These are phyloP conservation scores for Metacarcinus magister DNA, from an alignment of 2,888 invertebrate species.

Conservation along the genomic window DNA sequence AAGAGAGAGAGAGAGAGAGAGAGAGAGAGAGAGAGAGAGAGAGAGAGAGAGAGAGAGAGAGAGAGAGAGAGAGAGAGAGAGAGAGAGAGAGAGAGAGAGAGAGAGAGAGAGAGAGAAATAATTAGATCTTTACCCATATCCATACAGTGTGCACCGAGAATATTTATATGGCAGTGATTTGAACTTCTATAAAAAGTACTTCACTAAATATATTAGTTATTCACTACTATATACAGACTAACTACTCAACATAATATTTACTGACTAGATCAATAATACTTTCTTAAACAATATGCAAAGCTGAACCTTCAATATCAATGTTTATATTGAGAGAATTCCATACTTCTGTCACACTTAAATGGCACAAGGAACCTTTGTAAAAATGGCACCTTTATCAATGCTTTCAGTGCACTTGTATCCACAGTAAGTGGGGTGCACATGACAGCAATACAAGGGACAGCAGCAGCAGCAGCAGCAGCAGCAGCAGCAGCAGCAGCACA, in stretches of 20 bases:
- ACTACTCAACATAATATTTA: neutral
- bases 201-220: neutral
- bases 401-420: neutral
- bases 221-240: neutral
- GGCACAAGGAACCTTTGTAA: constrained; percentile 1
- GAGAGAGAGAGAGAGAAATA: constrained; percentile 12
- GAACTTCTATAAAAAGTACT: neutral
- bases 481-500: no score
- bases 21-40: neutral
- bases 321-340: neutral
- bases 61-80: constrained; percentile 20
- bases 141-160: neutral
- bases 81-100: constrained; percentile 39
- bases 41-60: constrained; percentile 32
- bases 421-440: neutral
- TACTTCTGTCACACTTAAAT: neutral
- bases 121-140: neutral
- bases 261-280: neutral
- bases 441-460: neutral
- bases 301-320: neutral
- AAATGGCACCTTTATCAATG: constrained; percentile 1
- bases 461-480: neutral
- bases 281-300: neutral
- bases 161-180: neutral
- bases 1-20: constrained; percentile 45